Evolutionary conservation across 1,140 invertebrate species (phyloP).

Genomic region (Leptoteleia sp.): DNA sequence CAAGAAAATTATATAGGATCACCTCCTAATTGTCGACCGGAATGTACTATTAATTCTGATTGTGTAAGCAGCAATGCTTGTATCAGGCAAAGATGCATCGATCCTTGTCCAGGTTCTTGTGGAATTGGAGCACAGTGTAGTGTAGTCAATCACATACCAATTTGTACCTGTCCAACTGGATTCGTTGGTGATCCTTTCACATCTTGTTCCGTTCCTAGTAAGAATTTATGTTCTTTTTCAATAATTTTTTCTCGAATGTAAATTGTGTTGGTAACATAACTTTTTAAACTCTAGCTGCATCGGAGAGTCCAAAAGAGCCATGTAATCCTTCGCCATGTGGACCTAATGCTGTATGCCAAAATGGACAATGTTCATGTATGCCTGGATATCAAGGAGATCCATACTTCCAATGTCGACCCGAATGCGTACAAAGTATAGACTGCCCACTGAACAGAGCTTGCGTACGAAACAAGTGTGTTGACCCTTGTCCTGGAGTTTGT

Average conservation of each 20-base stretch:
- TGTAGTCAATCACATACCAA: conserved; percentile 86
- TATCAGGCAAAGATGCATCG: conserved; percentile 85
- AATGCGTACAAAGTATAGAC: conserved; percentile 85
- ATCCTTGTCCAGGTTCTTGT: conserved; percentile 89
- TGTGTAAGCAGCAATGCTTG: conserved; percentile 86
- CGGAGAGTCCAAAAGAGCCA: conserved; percentile 80
- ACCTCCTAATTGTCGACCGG: conserved; percentile 86
- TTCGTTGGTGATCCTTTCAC: conserved; percentile 87
- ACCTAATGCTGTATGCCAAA: conserved; percentile 85
- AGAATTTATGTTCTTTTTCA: conserved; percentile 14
- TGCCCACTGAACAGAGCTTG: conserved; percentile 84
- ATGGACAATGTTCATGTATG: conserved; percentile 85
- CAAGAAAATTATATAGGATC: conserved; percentile 86
- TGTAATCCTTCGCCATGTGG: conserved; percentile 89
- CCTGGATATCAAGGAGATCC: conserved; percentile 85
- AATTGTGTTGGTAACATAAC: conserved; percentile 3
- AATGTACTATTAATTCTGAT: conserved; percentile 86
- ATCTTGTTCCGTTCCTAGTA: conserved; percentile 81
- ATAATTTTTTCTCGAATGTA: background rate
- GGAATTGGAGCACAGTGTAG: conserved; percentile 86
- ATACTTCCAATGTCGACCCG: conserved; percentile 85
- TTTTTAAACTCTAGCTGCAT: conserved; percentile 32
- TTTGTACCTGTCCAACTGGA: conserved; percentile 86
- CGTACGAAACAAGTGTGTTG: conserved; percentile 85
- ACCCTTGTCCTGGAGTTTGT: conserved; percentile 87